Percentiles rank a stretch among this genome's conserved stretches.
These are phyloP conservation scores for Rhea americana DNA, from an alignment of 2,113 vertebrate species.

Conservation along the genomic window DNA sequence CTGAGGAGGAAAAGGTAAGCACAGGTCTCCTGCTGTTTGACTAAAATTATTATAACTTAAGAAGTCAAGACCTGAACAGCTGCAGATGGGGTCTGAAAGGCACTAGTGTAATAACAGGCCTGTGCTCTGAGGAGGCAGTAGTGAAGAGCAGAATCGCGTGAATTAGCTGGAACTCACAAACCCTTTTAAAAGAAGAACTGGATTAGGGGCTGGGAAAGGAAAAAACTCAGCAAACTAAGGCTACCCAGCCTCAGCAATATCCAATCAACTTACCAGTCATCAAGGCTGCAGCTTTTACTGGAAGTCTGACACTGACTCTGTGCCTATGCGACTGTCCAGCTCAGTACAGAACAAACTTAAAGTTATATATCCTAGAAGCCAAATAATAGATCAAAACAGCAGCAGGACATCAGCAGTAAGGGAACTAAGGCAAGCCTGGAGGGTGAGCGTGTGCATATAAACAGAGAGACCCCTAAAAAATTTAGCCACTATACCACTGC, in stretches of 20 bases:
- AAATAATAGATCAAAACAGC: background rate
- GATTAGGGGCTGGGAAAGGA: background rate
- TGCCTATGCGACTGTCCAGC: background rate
- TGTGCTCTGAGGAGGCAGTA: background rate
- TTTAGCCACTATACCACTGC: background rate
- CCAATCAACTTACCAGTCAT: background rate
- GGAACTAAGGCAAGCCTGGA: background rate
- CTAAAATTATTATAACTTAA: constrained; percentile 43
- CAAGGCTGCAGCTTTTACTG: background rate
- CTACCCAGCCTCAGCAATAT: background rate
- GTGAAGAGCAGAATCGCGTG: background rate
- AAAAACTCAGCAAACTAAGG: background rate
- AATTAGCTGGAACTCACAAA: constrained; percentile 6
- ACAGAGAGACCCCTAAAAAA: background rate
- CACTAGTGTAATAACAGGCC: background rate
- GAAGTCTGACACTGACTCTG: background rate
- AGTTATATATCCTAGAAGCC: background rate
- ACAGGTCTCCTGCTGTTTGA: constrained; percentile 19
- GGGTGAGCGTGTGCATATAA: accelerated
- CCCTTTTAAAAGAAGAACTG: background rate
- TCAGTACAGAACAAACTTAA: background rate
- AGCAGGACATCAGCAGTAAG: background rate
- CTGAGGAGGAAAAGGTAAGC: background rate
- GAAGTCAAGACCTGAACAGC: constrained; percentile 30
- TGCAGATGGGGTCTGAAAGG: constrained; percentile 35